These are phyloP conservation scores for Eira barbara DNA, from an alignment of 2,113 vertebrate genomes.

Conservation along the genomic window DNA sequence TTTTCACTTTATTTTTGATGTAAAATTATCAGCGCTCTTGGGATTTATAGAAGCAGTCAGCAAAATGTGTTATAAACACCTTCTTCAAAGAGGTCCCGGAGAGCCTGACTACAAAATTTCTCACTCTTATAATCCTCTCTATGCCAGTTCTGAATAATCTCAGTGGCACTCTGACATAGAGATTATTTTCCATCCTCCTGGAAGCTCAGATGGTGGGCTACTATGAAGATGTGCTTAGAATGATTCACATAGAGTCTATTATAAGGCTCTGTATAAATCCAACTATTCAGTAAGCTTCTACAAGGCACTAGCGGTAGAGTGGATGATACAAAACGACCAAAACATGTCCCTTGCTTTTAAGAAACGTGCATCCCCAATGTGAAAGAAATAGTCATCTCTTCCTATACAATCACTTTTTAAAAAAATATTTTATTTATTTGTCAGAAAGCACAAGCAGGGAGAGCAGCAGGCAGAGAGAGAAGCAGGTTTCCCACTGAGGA, in stretches of 20 bases:
- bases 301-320: neutral
- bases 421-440: no score
- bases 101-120: neutral
- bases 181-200: slow-evolving; percentile 35
- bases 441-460: no score
- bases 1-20: slow-evolving; percentile 62
- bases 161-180: neutral
- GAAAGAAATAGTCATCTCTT: slow-evolving; percentile 1
- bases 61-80: slow-evolving; percentile 66
- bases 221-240: neutral
- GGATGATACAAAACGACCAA: neutral
- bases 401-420: neutral
- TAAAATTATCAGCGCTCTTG: slow-evolving; percentile 47
- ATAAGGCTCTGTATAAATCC: neutral
- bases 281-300: neutral
- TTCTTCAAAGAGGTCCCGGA: slow-evolving; percentile 46
- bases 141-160: slow-evolving; percentile 45
- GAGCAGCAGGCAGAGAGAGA: no score
- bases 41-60: slow-evolving; percentile 64
- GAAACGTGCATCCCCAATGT: neutral
- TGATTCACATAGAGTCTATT: neutral
- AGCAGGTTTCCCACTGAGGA: no score
- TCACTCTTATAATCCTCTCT: slow-evolving; percentile 42
- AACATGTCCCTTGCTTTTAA: neutral
- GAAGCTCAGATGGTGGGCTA: neutral